A percentile compares a stretch with the other conserved stretches of the same genome.
Conservation (phyloP, 64 coral and sea anemone species). For the Porites australiensis region DNA sequence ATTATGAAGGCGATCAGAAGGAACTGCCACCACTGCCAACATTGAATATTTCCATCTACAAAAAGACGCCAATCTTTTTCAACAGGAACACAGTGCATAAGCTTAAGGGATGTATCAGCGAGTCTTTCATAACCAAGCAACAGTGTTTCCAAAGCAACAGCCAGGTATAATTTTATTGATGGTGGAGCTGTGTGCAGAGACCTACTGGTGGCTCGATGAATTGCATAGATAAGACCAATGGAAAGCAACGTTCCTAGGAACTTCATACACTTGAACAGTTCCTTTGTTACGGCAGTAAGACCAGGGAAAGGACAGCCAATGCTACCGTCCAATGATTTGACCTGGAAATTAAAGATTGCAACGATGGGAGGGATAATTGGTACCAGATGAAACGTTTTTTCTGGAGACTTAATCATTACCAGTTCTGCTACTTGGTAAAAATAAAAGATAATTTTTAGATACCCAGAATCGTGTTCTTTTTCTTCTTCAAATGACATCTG, state of each 20-base stretch:
- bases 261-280: slow-evolving; percentile 64
- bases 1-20: slow-evolving; percentile 64
- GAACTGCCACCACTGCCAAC: slow-evolving; percentile 93
- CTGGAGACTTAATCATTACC: slow-evolving; percentile 36
- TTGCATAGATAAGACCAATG: slow-evolving; percentile 48
- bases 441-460: slow-evolving; percentile 83
- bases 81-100: slow-evolving; percentile 69
- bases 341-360: slow-evolving; percentile 87
- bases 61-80: slow-evolving; percentile 65
- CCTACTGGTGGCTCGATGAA: slow-evolving; percentile 12
- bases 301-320: slow-evolving; percentile 83
- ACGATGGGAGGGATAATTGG: slow-evolving; percentile 70
- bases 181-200: background rate
- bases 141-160: slow-evolving; percentile 81
- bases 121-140: slow-evolving; percentile 92
- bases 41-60: slow-evolving; percentile 68
- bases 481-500: background rate
- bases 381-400: slow-evolving; percentile 1
- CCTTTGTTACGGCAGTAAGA: slow-evolving; percentile 72
- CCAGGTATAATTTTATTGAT: slow-evolving; percentile 59
- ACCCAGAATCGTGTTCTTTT: slow-evolving; percentile 47
- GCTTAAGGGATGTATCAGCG: slow-evolving; percentile 62
- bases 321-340: slow-evolving; percentile 29
- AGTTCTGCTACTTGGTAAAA: slow-evolving; percentile 83
- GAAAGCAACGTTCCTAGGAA: slow-evolving; percentile 56